These are phyloP conservation scores for Drosophila lacertosa DNA, from an alignment of 1,140 invertebrate genomes.

Conservation along the genomic window DNA sequence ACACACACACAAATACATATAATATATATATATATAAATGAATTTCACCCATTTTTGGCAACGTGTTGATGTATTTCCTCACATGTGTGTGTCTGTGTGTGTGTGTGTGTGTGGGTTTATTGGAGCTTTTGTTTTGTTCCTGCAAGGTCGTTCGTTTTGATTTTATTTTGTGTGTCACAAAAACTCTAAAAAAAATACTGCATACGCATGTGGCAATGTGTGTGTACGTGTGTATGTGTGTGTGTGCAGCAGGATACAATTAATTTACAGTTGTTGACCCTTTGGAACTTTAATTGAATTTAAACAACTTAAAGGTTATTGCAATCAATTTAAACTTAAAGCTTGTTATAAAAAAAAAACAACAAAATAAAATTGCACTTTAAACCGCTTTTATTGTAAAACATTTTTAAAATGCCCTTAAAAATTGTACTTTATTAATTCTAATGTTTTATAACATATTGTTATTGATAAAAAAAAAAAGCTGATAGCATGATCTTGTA, in stretches of 20 bases:
- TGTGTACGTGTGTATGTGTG: not conserved
- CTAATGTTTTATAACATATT: too few species aligned
- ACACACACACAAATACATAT: too few species aligned
- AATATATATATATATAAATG: constrained; percentile 17
- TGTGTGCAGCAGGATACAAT: not conserved
- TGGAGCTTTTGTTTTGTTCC: constrained; percentile 57
- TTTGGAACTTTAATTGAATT: too few species aligned
- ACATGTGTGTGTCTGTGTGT: constrained; percentile 36
- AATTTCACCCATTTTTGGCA: constrained; percentile 39
- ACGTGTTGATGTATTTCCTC: constrained; percentile 63
- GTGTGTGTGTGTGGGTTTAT: constrained; percentile 46
- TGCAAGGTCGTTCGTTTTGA: constrained; percentile 78
- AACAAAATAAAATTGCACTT: too few species aligned
- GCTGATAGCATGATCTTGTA: too few species aligned
- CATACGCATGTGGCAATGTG: not conserved
- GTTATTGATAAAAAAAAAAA: too few species aligned
- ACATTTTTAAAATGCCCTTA: too few species aligned
- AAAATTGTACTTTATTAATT: too few species aligned
- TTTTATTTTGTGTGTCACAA: constrained; percentile 79
- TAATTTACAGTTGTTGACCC: not conserved
- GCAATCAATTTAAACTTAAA: not conserved
- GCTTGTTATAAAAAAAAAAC: too few species aligned
- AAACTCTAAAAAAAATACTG: constrained; percentile 18
- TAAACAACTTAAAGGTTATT: too few species aligned
- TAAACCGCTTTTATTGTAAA: too few species aligned